These are phyloP conservation scores for Eptatretus burgeri DNA, from an alignment of 2,113 vertebrate genomes.

Conservation along the genomic window DNA sequence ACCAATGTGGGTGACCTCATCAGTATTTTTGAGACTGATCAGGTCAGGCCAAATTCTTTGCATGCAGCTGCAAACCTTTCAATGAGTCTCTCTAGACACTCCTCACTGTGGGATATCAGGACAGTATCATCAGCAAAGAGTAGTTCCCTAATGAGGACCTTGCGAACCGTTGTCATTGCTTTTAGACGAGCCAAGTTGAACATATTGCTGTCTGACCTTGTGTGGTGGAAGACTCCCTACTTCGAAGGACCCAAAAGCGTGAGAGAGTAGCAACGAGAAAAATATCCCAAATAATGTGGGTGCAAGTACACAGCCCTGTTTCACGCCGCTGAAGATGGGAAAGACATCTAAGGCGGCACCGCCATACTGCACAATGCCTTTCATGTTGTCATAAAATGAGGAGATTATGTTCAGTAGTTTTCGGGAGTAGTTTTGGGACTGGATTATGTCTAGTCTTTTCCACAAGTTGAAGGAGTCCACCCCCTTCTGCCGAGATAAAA, in stretches of 20 bases:
- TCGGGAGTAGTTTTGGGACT: too few species aligned
- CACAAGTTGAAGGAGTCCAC: background rate
- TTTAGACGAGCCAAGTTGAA: background rate
- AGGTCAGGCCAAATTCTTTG: background rate
- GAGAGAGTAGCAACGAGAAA: background rate
- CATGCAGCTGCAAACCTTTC: background rate
- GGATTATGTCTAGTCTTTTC: background rate
- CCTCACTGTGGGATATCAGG: background rate
- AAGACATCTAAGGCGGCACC: background rate
- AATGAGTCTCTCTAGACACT: background rate
- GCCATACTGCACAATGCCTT: background rate
- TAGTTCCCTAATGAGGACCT: background rate
- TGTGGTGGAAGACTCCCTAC: conserved; percentile 2
- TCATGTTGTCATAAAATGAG: background rate
- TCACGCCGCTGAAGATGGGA: background rate
- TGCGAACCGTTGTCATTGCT: background rate
- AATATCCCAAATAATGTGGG: conserved; percentile 2
- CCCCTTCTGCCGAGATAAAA: background rate
- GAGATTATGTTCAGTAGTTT: background rate
- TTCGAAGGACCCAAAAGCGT: background rate
- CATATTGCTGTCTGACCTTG: background rate
- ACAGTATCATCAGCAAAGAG: background rate
- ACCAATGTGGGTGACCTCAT: too few species aligned
- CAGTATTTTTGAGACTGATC: background rate
- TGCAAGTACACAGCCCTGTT: background rate